A percentile compares a stretch with the other conserved stretches of the same genome.
Conservation (phyloP, 2,113 vertebrate genomes). For the Eulemur rufifrons region DNA sequence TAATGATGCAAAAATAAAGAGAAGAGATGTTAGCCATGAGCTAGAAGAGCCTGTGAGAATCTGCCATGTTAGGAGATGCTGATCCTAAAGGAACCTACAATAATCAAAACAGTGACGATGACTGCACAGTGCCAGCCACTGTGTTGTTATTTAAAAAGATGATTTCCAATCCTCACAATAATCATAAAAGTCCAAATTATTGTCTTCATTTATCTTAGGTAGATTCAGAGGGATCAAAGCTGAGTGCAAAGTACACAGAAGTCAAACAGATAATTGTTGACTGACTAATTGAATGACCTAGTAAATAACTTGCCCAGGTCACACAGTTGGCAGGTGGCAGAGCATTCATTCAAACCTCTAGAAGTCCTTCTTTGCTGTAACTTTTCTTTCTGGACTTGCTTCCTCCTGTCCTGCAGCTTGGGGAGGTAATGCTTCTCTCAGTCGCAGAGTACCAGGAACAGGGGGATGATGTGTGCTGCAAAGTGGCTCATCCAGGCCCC, state of each 20-base stretch:
- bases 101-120: not conserved
- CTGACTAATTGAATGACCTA: not conserved
- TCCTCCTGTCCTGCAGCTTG: not conserved
- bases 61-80: not conserved
- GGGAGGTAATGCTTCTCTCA: not conserved
- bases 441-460: not conserved
- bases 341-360: not conserved
- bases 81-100: not conserved
- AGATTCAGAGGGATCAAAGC: not conserved
- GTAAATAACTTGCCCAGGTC: not conserved
- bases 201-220: not conserved
- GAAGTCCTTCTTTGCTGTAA: not conserved
- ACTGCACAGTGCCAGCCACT: not conserved
- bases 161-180: not conserved
- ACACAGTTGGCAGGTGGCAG: not conserved
- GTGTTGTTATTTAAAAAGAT: not conserved
- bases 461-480: too few species aligned
- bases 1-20: not conserved
- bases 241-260: not conserved
- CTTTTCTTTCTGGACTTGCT: not conserved
- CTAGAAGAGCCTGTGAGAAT: not conserved
- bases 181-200: not conserved
- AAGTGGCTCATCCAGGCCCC: not conserved
- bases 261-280: not conserved
- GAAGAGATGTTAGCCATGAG: not conserved